These are phyloP conservation scores for Pogona vitticeps DNA, from an alignment of 2,113 vertebrate genomes.

Conservation along the genomic window DNA sequence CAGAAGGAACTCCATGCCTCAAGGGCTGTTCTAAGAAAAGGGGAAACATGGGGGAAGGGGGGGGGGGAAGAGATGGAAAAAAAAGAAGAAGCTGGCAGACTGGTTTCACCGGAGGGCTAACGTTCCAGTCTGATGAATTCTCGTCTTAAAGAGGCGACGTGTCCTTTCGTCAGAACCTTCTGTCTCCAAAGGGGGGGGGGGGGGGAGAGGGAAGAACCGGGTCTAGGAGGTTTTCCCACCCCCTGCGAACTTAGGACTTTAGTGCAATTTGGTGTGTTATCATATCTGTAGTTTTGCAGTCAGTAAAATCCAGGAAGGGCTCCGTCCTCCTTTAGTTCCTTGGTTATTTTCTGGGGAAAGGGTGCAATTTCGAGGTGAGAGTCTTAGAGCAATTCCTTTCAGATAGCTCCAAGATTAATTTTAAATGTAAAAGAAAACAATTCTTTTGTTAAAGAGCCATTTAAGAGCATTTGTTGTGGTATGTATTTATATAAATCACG, in stretches of 20 bases:
- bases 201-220: background rate
- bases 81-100: background rate
- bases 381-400: background rate
- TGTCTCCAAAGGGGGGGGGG: background rate
- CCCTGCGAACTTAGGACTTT: background rate
- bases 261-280: too few species aligned
- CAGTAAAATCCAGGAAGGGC: background rate
- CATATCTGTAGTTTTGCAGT: too few species aligned
- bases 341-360: background rate
- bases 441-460: background rate
- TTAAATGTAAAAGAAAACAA: too few species aligned
- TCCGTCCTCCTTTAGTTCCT: background rate
- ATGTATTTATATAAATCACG: background rate
- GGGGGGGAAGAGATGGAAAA: background rate
- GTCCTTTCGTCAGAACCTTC: constrained; percentile 9
- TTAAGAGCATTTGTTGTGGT: background rate
- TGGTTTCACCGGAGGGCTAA: constrained; percentile 15
- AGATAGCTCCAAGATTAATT: background rate
- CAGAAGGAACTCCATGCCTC: background rate
- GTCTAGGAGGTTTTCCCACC: background rate
- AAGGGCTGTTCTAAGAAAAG: background rate
- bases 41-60: background rate
- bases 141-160: background rate
- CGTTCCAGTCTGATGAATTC: constrained; percentile 22
- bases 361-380: background rate